Evolutionary conservation across 2,113 vertebrate species (phyloP).

Genomic region (Ailurus styani): DNA sequence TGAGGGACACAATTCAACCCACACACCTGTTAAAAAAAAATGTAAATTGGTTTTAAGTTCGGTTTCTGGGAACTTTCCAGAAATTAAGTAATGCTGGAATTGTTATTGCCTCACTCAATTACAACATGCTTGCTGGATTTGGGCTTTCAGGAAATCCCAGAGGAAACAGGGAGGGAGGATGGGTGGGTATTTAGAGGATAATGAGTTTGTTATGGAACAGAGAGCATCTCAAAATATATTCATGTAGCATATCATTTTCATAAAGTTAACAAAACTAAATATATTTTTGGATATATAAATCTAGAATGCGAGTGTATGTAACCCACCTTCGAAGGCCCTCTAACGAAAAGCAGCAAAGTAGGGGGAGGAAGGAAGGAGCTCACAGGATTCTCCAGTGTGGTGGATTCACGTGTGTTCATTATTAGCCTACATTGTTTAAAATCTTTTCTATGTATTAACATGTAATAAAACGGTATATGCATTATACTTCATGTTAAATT

Average conservation of each 20-base stretch:
- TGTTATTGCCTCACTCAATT: neutral
- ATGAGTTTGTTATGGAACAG: neutral
- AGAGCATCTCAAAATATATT: neutral
- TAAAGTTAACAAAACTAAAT: constrained; percentile 11
- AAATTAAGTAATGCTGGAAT: neutral
- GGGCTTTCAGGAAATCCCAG: neutral
- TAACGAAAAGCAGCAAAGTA: neutral
- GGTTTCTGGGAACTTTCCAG: neutral
- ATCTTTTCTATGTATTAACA: neutral
- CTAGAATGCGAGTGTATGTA: neutral
- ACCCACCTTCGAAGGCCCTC: neutral
- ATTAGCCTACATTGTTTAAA: neutral
- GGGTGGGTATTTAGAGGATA: neutral
- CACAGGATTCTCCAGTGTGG: neutral
- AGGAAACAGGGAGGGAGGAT: neutral
- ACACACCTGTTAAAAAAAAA: neutral
- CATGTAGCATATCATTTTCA: neutral
- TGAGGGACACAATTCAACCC: neutral
- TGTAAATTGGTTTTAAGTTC: neutral
- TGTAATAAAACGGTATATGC: neutral
- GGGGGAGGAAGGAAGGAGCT: neutral
- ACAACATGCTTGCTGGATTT: neutral
- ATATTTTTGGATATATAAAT: neutral
- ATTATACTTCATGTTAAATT: neutral
- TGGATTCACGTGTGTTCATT: neutral